Conservation (phyloP, 2,888 invertebrate genomes). For the Diadegma fenestrale region DNA sequence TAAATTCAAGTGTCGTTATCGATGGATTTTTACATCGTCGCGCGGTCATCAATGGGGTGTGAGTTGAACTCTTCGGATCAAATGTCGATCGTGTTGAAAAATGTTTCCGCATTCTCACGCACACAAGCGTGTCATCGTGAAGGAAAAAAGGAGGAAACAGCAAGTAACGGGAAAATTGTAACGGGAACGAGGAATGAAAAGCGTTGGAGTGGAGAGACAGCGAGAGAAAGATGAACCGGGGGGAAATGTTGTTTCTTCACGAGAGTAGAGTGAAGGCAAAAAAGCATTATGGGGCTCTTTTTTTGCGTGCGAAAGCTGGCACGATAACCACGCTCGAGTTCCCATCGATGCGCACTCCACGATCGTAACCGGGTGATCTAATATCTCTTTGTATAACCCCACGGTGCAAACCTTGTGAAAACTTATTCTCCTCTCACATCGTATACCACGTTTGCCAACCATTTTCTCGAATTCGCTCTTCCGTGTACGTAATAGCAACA, state of each 20-base stretch:
- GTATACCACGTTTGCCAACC: conserved; percentile 46
- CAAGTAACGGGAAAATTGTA: neutral
- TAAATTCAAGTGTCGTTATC: conserved; percentile 56
- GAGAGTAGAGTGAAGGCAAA: neutral
- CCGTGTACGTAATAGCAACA: conserved; percentile 39
- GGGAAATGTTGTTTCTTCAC: conserved; percentile 28
- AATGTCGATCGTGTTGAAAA: conserved; percentile 27
- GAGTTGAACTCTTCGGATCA: neutral
- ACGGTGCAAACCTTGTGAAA: conserved; percentile 29
- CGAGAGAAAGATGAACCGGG: conserved; percentile 15
- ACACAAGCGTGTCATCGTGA: neutral
- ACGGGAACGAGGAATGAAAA: conserved; percentile 3
- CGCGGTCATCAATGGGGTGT: neutral
- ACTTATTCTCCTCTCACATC: conserved; percentile 34
- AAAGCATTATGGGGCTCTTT: conserved; percentile 39
- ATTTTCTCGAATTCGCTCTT: conserved; percentile 45
- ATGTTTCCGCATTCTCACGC: conserved; percentile 34
- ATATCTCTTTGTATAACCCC: conserved; percentile 43
- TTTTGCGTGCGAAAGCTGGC: conserved; percentile 26
- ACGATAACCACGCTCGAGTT: conserved; percentile 63
- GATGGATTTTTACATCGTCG: conserved; percentile 58
- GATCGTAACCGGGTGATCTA: conserved; percentile 64
- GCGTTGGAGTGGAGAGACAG: conserved; percentile 8
- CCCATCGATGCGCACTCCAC: conserved; percentile 56
- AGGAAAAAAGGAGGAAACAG: neutral